Conservation (phyloP, 2,888 invertebrate species). For the Balanococcus diminutus region DNA sequence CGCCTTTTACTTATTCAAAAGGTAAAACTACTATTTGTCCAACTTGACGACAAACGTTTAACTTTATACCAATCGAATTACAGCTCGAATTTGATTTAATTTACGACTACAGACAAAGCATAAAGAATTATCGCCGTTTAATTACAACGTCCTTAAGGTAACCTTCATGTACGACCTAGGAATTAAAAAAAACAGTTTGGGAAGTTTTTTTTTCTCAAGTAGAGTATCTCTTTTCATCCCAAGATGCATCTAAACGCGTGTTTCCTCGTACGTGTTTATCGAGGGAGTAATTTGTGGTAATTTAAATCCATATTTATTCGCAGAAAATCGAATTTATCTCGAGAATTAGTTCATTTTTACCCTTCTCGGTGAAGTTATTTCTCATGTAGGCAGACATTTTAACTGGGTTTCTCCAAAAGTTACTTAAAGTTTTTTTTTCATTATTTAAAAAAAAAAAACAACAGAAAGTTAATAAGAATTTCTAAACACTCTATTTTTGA, state of each 20-base stretch:
- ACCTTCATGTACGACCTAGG: not conserved
- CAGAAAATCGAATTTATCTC: not conserved
- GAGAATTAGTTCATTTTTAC: not conserved
- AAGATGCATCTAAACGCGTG: not conserved
- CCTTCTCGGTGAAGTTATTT: too few species aligned
- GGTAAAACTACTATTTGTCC: not conserved
- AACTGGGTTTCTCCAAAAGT: too few species aligned
- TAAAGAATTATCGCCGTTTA: slow-evolving; percentile 33
- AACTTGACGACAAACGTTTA: not conserved
- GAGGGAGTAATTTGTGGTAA: not conserved
- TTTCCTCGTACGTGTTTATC: not conserved
- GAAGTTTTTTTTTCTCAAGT: not conserved
- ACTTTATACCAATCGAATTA: slow-evolving; percentile 2
- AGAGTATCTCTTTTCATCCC: not conserved
- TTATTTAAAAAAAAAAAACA: too few species aligned
- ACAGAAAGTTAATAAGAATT: too few species aligned
- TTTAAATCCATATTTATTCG: not conserved
- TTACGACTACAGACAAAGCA: slow-evolving; percentile 23
- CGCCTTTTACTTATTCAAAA: not conserved
- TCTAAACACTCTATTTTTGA: too few species aligned
- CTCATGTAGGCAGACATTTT: too few species aligned
- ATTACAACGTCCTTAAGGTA: not conserved
- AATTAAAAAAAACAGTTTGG: not conserved
- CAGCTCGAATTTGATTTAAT: slow-evolving; percentile 16
- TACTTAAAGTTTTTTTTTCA: too few species aligned